These are phyloP conservation scores for Danio rerio DNA, from an alignment of 2,113 vertebrate species.

Conservation along the genomic window GRCz12tu NC_133195.1:3528001-3528500, in stretches of 20 bases:
- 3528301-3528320: conserved; percentile 74
- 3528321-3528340: too few species aligned
- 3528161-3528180: conserved; percentile 81
- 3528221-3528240: conserved; percentile 86
- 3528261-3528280: conserved; percentile 87
- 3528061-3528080: too few species aligned
- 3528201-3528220: conserved; percentile 90
- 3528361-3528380: too few species aligned
- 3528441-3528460: too few species aligned
- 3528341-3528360: not conserved
- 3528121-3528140: not conserved
- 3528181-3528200: conserved; percentile 93
- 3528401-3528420: too few species aligned
- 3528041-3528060: too few species aligned
- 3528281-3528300: conserved; percentile 84
- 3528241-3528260: conserved; percentile 87
- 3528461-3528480: too few species aligned
- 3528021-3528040: too few species aligned
- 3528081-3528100: not conserved
- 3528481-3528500: too few species aligned
- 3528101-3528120: not conserved
- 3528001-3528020: too few species aligned
- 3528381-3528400: too few species aligned
- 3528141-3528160: not conserved
- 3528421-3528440: too few species aligned